phyloP scores from a whole-genome alignment of 2,113 vertebrate species.

The Corvus hawaiiensis region DNA sequence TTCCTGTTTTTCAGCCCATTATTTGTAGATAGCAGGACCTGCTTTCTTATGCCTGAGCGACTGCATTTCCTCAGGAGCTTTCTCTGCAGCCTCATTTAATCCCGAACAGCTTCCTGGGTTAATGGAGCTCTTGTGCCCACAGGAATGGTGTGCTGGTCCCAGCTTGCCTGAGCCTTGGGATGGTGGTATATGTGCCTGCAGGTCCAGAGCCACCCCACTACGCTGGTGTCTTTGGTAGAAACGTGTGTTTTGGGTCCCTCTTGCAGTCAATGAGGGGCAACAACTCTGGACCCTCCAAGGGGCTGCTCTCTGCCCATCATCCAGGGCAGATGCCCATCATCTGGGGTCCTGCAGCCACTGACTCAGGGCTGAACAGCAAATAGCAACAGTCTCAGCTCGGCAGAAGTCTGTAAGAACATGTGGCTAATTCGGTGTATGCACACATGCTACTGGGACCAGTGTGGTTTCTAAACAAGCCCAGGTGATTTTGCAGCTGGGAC shows the following conservation, averaged over 20 bases:
- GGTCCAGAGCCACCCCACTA: not conserved
- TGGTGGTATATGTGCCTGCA: not conserved
- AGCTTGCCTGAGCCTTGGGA: not conserved
- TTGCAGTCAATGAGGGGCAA: not conserved
- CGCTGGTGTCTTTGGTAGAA: not conserved
- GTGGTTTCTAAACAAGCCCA: not conserved
- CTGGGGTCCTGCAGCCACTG: not conserved
- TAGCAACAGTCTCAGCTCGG: not conserved
- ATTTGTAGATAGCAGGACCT: not conserved
- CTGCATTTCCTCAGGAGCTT: not conserved
- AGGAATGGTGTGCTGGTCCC: fast-evolving
- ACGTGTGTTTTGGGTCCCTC: not conserved
- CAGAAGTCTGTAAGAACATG: not conserved
- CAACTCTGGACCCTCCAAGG: not conserved
- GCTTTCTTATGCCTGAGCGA: not conserved
- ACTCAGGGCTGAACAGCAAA: not conserved
- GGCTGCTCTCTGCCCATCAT: not conserved
- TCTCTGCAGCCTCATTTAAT: not conserved
- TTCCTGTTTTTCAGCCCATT: conserved; percentile 24
- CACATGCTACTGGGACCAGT: fast-evolving
- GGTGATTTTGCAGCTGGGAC: not conserved
- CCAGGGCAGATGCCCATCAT: not conserved
- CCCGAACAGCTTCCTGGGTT: not conserved
- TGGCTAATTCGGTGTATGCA: fast-evolving
- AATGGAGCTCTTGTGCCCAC: not conserved